Evolutionary conservation across 2,113 vertebrate genomes (phyloP).

Genomic region (Geothlypis trichas): DNA sequence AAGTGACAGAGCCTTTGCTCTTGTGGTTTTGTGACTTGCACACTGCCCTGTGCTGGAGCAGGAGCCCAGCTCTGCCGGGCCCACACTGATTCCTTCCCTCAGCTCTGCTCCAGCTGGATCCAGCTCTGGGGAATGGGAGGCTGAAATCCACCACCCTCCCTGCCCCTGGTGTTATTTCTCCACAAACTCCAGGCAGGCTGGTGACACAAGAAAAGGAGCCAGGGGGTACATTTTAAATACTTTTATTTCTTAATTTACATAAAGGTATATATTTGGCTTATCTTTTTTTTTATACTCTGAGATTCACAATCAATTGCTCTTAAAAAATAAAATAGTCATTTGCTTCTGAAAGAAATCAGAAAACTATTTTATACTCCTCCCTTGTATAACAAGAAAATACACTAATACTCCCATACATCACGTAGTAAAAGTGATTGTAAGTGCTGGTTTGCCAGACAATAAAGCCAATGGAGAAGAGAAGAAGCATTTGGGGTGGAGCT

Average conservation of each 20-base stretch:
- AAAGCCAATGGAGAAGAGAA: conserved; percentile 4
- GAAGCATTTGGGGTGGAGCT: background rate
- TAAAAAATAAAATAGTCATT: conserved; percentile 96
- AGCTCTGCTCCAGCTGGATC: background rate
- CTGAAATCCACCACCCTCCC: background rate
- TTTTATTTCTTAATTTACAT: conserved; percentile 98
- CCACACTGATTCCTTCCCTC: background rate
- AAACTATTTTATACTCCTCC: conserved; percentile 88
- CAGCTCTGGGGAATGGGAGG: background rate
- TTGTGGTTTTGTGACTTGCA: background rate
- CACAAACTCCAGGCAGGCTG: background rate
- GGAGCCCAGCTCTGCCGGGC: background rate
- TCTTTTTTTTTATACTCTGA: conserved; percentile 74
- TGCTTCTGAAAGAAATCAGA: conserved; percentile 92
- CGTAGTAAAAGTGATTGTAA: conserved; percentile 44
- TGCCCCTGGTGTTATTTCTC: background rate
- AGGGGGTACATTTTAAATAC: conserved; percentile 75
- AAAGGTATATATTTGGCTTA: conserved; percentile 89
- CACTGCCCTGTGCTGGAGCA: background rate
- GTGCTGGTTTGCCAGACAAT: conserved; percentile 52
- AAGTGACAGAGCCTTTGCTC: background rate
- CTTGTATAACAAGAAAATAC: conserved; percentile 99
- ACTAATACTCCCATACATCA: conserved; percentile 69
- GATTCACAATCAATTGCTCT: conserved; percentile 89
- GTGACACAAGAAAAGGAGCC: background rate